Evolutionary conservation across 2,113 vertebrate species (phyloP), one percentile per base, ranked within the genome.

Genomic region (Onychostoma macrolepis): DNA sequence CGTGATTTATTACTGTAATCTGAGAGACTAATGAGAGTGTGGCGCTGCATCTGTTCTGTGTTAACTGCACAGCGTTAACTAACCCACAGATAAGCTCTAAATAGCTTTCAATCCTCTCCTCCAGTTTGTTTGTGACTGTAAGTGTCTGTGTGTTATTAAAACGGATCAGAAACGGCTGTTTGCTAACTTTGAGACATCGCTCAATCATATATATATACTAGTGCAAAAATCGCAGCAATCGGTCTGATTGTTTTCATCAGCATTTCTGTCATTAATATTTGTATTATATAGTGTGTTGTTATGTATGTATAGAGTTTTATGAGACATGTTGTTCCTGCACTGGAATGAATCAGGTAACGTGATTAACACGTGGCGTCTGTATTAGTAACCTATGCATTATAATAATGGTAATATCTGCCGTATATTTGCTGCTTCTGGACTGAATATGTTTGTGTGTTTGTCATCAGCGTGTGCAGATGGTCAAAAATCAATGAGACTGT

Each of bases 391-490:
- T 13, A 4, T 50, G 4, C 13, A 1, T 15, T 13, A 50, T 50
- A 15, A 13, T 15, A 1, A 4, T 50, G 13, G 48, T 50, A 50
- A 50, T 50, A 50, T 50, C 12, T 15, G 48, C 48, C 1, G 12
- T 50, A 4, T 48, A 15, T 69, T 4, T 3, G 2, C 28, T 33
- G 13, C 28, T 15, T 26, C 28, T 67, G 2, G 26, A 12, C 28
- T 65, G 5, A 3, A 26, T 65, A 6, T 65, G 12, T 86, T 86
- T 83, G 89, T 81, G 89, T 83, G 50, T 8, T 8, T 76, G 41
- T 74, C 17, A 74, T 36, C 19, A 38, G 3, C 24, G 41, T 33
- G 74, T 89, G 93, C 94, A 95, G 94, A 95, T 95, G 93, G 93
- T 91, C 90, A 86, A 85, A 84, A 88, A 88, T 89, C 86, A 83